Base-by-base conservation (phyloP, 2,113 vertebrate genomes). In the Calidris pygmaea region DNA sequence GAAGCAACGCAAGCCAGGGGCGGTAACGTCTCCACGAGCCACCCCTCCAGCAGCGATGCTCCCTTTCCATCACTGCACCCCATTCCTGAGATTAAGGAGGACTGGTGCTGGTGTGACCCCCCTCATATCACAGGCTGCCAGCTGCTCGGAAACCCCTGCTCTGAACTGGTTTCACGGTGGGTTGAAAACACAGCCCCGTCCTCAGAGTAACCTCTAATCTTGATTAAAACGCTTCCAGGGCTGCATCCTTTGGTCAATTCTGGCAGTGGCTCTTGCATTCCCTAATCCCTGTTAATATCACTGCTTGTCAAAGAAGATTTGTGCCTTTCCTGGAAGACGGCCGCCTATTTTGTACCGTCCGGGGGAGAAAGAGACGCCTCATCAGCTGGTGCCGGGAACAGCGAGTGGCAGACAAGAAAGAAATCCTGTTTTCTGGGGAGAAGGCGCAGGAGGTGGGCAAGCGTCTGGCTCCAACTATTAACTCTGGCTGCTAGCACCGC, bases 271-370 rank as follows among this genome's bases (percentile, higher is more conserved):
- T 89, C 45, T 84, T 77, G 68, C 86, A 72, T 92, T 94, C 84
- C 77, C 76, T 96, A 97, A 95, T 96, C 95, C 94, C 86, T 87
- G 76, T 82, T 96, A 96, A 96, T 93, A 96, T 96, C 83, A 79
- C 84, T 79, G 94, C 94, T 87, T 92, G 80, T 96, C 93, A 96
- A 95, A 93, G 95, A 84, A 94, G 95, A 96, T 95, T 95, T 96
- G 89, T 95, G 95, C 92, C 84, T 93, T 96, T 95, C 94, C 80
- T 92, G 90, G 90, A 95, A 96, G 88, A 90, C 7, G 14, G 76
- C 21, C 0, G 27, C 70, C 43, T 94, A 12, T 94, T 94, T 84
- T 81, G 65, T 87, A 92, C 65, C 50, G 67, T 3, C 75, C 0
- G 12, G 62, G 62, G 52, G 41, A 91, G 89, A 82, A 91, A 72